Conservation (phyloP, 2,113 vertebrate species). For the Lycaon pictus region DNA sequence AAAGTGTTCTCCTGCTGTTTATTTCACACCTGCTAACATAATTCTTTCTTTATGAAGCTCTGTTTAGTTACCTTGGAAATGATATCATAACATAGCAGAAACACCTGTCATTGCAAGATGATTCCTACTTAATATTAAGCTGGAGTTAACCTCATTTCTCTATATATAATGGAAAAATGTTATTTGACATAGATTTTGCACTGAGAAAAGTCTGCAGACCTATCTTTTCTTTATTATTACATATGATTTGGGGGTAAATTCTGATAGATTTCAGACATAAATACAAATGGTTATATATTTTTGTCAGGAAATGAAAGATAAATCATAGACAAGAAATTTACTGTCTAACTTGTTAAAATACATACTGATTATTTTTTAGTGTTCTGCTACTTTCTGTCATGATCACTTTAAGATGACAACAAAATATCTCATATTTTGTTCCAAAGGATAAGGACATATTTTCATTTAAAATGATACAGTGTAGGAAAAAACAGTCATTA, state of each 20-base stretch:
- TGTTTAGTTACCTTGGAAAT: conserved; percentile 73
- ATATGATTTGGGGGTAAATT: background rate
- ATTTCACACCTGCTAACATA: conserved; percentile 73
- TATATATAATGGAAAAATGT: conserved; percentile 47
- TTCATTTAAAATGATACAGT: background rate
- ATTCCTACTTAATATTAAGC: conserved; percentile 74
- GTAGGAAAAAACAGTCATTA: background rate
- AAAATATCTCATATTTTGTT: conserved; percentile 28
- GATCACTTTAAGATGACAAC: conserved; percentile 34
- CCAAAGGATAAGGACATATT: background rate
- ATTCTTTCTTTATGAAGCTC: conserved; percentile 62
- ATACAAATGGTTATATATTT: background rate
- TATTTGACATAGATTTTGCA: conserved; percentile 54
- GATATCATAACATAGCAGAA: conserved; percentile 67
- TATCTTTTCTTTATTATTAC: background rate
- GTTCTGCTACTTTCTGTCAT: background rate
- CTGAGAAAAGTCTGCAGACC: background rate
- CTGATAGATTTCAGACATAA: conserved; percentile 20
- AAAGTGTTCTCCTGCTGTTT: conserved; percentile 61
- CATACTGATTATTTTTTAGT: conserved; percentile 1
- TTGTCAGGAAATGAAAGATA: conserved; percentile 37
- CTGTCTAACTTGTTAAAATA: background rate
- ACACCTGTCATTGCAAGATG: conserved; percentile 68
- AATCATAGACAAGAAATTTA: background rate
- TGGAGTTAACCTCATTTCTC: conserved; percentile 65